Base-by-base conservation (phyloP, 1,140 invertebrate species). In the Mizuhopecten yessoensis region DNA sequence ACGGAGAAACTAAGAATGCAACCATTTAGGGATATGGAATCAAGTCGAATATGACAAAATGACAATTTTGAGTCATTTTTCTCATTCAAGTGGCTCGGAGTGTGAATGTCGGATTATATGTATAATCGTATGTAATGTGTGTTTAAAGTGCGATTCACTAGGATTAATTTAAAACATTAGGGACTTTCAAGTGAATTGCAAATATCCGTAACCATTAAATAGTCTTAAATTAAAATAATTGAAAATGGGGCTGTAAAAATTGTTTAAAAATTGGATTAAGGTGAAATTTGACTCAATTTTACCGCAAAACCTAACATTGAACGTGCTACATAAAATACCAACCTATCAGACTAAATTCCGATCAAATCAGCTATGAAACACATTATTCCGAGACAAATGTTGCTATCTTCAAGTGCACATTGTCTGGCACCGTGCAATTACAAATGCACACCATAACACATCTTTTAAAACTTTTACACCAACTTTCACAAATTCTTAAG, bases 331-430 rank as follows among this genome's bases (percentile, higher is more conserved):
- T 75, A 75, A n/a, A 75, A 75, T 75, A 75, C 57, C 57, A 75
- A 75, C 57, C 57, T n/a, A 75, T 75, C 57, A 75, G 57, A 75
- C 57, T 75, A 75, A 75, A 75, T 29, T 29, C 23, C 57, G 5
- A 75, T 29, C 57, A 75, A 75, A 75, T 23, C 57, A 75, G 57
- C 57, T 75, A 75, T 17, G 17, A 1, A 45, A 45, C 42, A 45
- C 42, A 45, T 75, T 75, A 75, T 75, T 75, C 57, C 57, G 57
- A 75, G 57, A 75, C 57, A n/a, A 75, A 75, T 75, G n/a, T 29
- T n/a, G 57, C 57, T 29, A 75, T n/a, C 57, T 75, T 75, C 57
- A 75, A 75, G 57, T 75, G 57, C 57, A 75, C 57, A 75, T 29
- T 75, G 57, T 75, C 57, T 75, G 57, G 57, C 57, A 75, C 9